Evolutionary conservation across 2,113 vertebrate species (phyloP).

Genomic region (rabbit (Oryctolagus cuniculus)): DNA sequence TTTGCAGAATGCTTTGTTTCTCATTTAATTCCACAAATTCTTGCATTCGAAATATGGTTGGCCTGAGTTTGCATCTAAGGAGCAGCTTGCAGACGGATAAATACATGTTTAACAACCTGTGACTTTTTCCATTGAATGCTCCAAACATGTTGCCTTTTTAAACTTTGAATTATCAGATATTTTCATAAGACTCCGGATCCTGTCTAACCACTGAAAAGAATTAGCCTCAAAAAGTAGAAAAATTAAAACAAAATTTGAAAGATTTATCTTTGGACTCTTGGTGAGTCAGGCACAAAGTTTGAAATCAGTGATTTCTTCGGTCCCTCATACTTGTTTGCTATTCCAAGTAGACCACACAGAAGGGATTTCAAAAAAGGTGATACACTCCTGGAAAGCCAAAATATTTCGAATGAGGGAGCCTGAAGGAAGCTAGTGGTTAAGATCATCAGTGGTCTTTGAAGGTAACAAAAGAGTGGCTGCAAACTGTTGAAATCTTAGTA

Average conservation of each 20-base stretch:
- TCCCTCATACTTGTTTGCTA: neutral
- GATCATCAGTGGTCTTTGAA: neutral
- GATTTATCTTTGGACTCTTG: neutral
- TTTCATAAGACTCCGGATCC: slow-evolving; percentile 18
- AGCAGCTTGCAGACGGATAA: neutral
- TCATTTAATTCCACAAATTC: slow-evolving; percentile 63
- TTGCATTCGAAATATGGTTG: slow-evolving; percentile 65
- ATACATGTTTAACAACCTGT: neutral
- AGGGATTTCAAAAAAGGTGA: neutral
- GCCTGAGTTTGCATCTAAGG: neutral
- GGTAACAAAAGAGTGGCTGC: no score
- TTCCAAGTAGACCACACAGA: neutral
- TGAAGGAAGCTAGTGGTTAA: neutral
- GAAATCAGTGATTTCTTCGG: neutral
- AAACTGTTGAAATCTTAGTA: no score
- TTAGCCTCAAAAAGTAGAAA: neutral
- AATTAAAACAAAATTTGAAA: neutral
- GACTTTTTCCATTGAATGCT: neutral
- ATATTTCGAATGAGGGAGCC: neutral
- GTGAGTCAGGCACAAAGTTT: neutral
- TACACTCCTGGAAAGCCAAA: neutral
- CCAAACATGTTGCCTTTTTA: neutral
- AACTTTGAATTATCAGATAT: slow-evolving; percentile 1
- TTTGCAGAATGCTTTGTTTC: slow-evolving; percentile 50
- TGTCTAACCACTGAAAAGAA: slow-evolving; percentile 43